phyloP scores from a whole-genome alignment of 2,888 invertebrate species.

The Meganola albula region DNA sequence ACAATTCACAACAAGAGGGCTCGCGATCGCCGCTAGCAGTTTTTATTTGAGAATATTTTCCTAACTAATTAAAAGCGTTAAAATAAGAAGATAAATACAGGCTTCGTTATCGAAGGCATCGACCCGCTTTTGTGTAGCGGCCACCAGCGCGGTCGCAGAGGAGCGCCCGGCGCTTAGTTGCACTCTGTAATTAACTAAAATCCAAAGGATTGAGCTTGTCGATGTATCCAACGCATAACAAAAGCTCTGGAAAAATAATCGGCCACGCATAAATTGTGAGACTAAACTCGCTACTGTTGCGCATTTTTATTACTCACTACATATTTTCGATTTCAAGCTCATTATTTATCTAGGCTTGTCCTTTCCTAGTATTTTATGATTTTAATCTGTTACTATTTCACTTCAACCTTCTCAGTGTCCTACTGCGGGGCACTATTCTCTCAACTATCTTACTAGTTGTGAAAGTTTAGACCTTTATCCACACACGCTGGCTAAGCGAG shows the following conservation, averaged over 20 bases:
- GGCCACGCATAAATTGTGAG: slow-evolving; percentile 41
- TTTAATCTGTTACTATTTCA: no score
- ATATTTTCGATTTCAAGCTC: no score
- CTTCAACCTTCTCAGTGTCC: no score
- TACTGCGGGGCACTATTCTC: no score
- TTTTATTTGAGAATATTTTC: slow-evolving; percentile 77
- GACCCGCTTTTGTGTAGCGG: slow-evolving; percentile 72
- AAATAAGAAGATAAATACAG: slow-evolving; percentile 74
- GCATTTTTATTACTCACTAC: slow-evolving; percentile 21
- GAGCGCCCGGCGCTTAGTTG: slow-evolving; percentile 48
- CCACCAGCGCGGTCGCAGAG: slow-evolving; percentile 51
- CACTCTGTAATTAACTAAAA: slow-evolving; percentile 73
- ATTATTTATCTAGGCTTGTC: no score
- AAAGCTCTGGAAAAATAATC: slow-evolving; percentile 53
- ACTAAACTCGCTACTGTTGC: slow-evolving; percentile 26
- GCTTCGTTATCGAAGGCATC: slow-evolving; percentile 75
- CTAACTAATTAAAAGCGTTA: slow-evolving; percentile 77
- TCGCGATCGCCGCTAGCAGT: slow-evolving; percentile 54
- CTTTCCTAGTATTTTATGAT: no score
- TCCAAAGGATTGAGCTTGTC: slow-evolving; percentile 39
- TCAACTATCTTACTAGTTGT: no score
- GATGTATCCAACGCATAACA: slow-evolving; percentile 44
- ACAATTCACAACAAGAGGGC: slow-evolving; percentile 56
- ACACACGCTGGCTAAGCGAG: no score
- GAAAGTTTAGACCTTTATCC: no score